phyloP scores from a whole-genome alignment of 1,140 invertebrate genomes.

The Zeugodacus cucurbitae region DNA sequence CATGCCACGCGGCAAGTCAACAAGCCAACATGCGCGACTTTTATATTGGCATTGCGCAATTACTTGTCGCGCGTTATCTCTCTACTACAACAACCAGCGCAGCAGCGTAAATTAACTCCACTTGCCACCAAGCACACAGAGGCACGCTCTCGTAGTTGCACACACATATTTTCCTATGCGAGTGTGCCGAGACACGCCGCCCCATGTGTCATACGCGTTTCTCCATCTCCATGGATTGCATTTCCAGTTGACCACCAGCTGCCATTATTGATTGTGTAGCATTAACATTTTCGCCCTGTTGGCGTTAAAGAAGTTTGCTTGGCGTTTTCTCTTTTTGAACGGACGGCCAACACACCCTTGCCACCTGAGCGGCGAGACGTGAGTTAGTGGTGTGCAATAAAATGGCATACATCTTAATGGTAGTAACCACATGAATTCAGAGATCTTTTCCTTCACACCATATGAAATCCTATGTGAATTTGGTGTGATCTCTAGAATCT shows the following conservation, averaged over 20 bases:
- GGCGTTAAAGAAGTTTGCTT: background rate
- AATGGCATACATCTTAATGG: background rate
- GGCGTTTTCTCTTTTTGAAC: background rate
- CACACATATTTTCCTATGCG: background rate
- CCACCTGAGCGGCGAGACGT: background rate
- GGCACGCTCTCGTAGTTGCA: background rate
- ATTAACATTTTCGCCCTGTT: constrained; percentile 34
- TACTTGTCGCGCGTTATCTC: constrained; percentile 20
- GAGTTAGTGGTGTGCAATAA: background rate
- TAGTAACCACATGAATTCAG: no score
- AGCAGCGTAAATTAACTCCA: background rate
- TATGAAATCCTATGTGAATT: no score
- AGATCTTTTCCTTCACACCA: no score
- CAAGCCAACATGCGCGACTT: background rate
- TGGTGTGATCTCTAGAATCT: no score
- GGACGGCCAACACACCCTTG: background rate
- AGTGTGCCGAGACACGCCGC: background rate
- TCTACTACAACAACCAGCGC: background rate
- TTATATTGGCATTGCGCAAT: constrained; percentile 6
- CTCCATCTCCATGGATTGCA: background rate
- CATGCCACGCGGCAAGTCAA: constrained; percentile 17
- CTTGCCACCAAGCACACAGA: background rate
- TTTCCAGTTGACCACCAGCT: constrained; percentile 37
- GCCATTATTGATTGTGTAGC: constrained; percentile 24
- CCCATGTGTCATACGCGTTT: constrained; percentile 12